Evolutionary conservation across 2,113 vertebrate genomes (phyloP).

Genomic region (Gymnobelideus leadbeateri): DNA sequence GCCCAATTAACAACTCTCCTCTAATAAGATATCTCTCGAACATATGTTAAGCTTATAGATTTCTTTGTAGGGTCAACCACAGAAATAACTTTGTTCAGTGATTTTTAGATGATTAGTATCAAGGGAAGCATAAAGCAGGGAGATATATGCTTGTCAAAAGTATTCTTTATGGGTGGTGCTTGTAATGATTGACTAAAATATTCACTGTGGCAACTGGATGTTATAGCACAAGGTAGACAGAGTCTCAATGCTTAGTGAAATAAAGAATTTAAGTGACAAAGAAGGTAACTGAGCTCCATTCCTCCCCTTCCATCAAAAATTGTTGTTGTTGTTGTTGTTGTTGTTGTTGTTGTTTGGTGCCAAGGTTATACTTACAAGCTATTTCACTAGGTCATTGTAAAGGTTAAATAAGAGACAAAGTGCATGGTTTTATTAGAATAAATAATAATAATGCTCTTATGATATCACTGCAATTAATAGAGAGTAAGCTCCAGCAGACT

Average conservation of each 20-base stretch:
- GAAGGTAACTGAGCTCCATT: background rate
- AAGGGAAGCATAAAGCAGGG: background rate
- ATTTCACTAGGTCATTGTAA: background rate
- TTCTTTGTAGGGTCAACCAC: background rate
- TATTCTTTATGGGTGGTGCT: background rate
- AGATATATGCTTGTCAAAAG: background rate
- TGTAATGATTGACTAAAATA: background rate
- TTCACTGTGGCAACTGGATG: constrained; percentile 44
- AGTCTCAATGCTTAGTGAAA: background rate
- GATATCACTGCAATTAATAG: background rate
- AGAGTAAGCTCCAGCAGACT: background rate
- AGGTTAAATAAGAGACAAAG: background rate
- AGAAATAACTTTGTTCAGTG: background rate
- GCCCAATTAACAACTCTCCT: background rate
- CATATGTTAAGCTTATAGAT: background rate
- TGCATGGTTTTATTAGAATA: background rate
- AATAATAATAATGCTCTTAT: background rate
- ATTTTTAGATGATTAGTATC: constrained; percentile 10
- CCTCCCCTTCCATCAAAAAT: background rate
- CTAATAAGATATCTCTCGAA: background rate
- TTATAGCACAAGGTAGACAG: constrained; percentile 31
- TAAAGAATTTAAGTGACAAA: background rate
- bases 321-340: background rate
- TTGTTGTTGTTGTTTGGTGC: background rate
- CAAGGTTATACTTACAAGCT: background rate